A percentile compares a stretch with the other conserved stretches of the same genome.
phyloP scores from a whole-genome alignment of 2,888 invertebrate species.

The Conus canariensis region DNA sequence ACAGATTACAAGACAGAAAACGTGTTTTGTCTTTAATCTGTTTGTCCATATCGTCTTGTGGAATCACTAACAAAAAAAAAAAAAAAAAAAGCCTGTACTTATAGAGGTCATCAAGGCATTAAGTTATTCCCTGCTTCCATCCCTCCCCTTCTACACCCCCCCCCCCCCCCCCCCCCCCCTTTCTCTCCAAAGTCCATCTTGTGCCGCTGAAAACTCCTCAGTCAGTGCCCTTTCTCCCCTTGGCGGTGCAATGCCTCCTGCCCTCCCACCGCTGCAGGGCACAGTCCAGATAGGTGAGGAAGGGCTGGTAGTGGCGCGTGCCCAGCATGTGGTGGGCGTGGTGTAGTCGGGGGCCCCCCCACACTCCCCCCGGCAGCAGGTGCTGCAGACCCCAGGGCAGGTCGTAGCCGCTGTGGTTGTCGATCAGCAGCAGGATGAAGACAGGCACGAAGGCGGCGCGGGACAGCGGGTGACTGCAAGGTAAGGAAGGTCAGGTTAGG shows the following conservation, averaged over 20 bases:
- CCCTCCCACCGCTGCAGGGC: conserved; percentile 45
- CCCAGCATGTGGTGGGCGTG: conserved; percentile 69
- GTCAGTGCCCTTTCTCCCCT: neutral
- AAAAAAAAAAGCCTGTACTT: too few relatives aligned
- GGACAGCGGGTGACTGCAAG: conserved; percentile 70
- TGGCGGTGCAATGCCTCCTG: neutral
- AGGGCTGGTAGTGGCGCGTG: conserved; percentile 68
- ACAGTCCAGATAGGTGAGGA: conserved; percentile 70
- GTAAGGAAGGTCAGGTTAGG: neutral
- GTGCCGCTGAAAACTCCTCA: too few relatives aligned
- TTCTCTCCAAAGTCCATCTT: too few relatives aligned
- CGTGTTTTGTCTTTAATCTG: too few relatives aligned
- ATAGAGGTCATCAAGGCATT: too few relatives aligned
- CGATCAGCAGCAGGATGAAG: conserved; percentile 66
- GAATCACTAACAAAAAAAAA: too few relatives aligned
- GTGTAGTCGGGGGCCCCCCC: conserved; percentile 68
- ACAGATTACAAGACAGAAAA: too few relatives aligned
- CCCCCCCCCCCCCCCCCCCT: neutral
- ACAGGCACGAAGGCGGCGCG: conserved; percentile 69
- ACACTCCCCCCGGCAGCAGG: conserved; percentile 64
- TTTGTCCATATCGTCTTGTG: too few relatives aligned
- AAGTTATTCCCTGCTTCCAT: too few relatives aligned
- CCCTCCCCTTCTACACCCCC: neutral
- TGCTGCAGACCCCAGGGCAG: conserved; percentile 71
- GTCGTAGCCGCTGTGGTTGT: conserved; percentile 73